Conservation (phyloP, 2,797 vertebrate species). For the Cossypha caffra region DNA sequence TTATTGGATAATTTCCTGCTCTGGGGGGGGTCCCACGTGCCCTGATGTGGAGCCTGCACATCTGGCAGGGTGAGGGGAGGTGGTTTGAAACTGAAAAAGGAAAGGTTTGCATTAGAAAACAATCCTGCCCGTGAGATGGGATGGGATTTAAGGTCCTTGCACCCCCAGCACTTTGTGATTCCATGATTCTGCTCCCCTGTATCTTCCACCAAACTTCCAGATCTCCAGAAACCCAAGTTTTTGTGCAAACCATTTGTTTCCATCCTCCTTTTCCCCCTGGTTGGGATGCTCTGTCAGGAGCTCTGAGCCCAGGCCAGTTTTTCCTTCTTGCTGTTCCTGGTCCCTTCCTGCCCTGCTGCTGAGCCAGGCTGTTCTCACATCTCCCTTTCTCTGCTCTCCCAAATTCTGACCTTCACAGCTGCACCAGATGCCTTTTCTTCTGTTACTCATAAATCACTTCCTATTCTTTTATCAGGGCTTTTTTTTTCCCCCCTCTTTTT, state of each 20-base stretch:
- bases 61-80: background rate
- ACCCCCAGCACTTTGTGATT: background rate
- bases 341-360: background rate
- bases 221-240: background rate
- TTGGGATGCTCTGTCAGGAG: background rate
- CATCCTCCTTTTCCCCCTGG: background rate
- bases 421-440: background rate
- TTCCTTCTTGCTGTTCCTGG: background rate
- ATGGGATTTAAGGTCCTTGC: background rate
- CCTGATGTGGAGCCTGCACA: background rate
- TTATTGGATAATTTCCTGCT: background rate
- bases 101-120: no score
- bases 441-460: background rate
- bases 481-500: background rate
- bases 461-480: background rate
- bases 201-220: background rate
- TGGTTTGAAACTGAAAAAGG: background rate
- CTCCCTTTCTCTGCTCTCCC: background rate
- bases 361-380: background rate
- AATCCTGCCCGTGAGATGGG: background rate
- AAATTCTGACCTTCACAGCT: background rate
- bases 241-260: fast-evolving
- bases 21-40: background rate
- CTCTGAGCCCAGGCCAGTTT: background rate
- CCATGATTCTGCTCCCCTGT: fast-evolving